phyloP scores from a whole-genome alignment of 2,888 invertebrate genomes.

The Muschampia plurimacula region DNA sequence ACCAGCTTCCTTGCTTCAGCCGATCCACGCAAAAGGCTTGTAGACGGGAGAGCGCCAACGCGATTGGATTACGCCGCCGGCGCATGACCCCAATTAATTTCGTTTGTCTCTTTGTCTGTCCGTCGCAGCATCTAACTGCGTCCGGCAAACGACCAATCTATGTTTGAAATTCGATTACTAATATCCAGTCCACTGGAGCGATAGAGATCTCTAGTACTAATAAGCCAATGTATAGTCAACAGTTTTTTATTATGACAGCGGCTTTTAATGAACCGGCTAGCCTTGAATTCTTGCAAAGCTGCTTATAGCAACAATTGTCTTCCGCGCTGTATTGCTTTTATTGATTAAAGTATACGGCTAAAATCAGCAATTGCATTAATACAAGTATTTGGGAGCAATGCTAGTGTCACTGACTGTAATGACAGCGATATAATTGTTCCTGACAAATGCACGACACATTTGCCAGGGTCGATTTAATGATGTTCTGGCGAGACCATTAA shows the following conservation, averaged over 20 bases:
- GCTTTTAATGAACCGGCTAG: conserved; percentile 47
- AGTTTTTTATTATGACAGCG: conserved; percentile 42
- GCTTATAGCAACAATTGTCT: conserved; percentile 46
- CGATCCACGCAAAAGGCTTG: conserved; percentile 63
- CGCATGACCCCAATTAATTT: conserved; percentile 81
- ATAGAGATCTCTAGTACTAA: conserved; percentile 24
- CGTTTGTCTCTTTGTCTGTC: conserved; percentile 79
- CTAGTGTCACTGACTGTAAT: conserved; percentile 19
- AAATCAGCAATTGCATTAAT: conserved; percentile 28
- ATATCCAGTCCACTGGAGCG: conserved; percentile 54
- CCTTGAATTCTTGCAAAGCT: conserved; percentile 43
- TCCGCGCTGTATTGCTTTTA: conserved; percentile 47
- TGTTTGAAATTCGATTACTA: conserved; percentile 74
- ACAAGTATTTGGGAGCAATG: conserved; percentile 1
- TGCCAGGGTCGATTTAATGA: conserved; percentile 28
- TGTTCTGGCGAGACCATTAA: conserved; percentile 20
- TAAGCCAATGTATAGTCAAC: conserved; percentile 17
- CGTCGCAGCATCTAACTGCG: conserved; percentile 64
- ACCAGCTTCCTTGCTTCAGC: conserved; percentile 40
- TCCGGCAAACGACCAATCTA: conserved; percentile 68
- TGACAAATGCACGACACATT: conserved; percentile 23
- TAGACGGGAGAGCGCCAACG: conserved; percentile 50
- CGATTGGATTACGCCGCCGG: conserved; percentile 76
- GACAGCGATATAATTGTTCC: conserved; percentile 23
- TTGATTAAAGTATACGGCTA: conserved; percentile 11